Base-by-base conservation (phyloP, 1,140 invertebrate species). In the Prorops nasuta region DNA sequence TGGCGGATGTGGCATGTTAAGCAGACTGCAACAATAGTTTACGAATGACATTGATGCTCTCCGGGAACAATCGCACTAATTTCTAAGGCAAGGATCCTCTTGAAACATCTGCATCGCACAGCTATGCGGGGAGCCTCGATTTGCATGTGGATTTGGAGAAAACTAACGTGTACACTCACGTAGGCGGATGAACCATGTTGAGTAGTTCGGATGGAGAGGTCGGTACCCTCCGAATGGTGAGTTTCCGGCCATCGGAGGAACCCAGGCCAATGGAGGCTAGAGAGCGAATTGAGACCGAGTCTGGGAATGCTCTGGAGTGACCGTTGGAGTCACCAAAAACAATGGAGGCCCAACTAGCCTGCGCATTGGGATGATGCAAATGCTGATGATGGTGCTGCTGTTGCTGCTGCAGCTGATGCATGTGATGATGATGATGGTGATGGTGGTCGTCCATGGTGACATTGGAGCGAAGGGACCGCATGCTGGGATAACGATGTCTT, bases 241-340 rank as follows among this genome's bases (percentile, higher is more conserved):
- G 82, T 78, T 88, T 89, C 56, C 86, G 81, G n/a, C 90, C 90
- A 72, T 92, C 89, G 17, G 89, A 91, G 40, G 88, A 91, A 2
- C 90, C 90, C 83, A 92, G 86, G 19, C 89, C 89, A 53, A 92
- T 88, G 19, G 89, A 91, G 38, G 88, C 86, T 52, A 90, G 81
- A 19, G 87, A 90, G 38, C 85, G 80, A 21, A 89, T 82, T 7
- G 88, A 89, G 12, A 84, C 80, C 22, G 83, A 83, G 66, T 86
- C 84, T 36, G 78, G 77, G 56, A 76, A 81, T 32, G 75, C 66
- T 32, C 77, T 66, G 57, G 21, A 22, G 18, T 38, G 49, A 2
- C 40, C 44, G 43, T 50, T 52, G 12, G 19, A 37, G 1, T 69
- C 66, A 4, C 60, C 21, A 39, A 70, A 67, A 10, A 66, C 44